Evolutionary conservation across 2,888 invertebrate species (phyloP), one percentile per base, ranked within the genome.

Genomic region (Unio delphinus): DNA sequence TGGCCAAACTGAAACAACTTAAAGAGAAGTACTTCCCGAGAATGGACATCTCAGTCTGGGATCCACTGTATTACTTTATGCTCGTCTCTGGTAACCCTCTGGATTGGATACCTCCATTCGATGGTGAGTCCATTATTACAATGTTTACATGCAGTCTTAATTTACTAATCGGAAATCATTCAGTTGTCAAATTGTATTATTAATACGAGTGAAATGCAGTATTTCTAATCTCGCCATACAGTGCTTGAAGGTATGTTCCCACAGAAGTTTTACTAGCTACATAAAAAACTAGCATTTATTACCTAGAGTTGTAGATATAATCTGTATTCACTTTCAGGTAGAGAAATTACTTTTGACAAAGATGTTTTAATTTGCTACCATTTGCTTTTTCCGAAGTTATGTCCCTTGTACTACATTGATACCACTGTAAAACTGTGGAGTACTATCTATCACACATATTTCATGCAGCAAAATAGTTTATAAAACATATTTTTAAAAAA

Each of bases 61-160:
- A 94, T 23, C 92, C 94, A 74, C 95, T 95, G 89, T 94, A 95
- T 86, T 93, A 94, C 80, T 93, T 95, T 83, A 93, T 94, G 78
- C 94, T 95, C 0, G 94, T 94, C 84, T 92, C 75, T 54, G 67
- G 64, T 68, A 70, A 71, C 28, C 93, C 85, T 94, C 94, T 96
- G 88, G 92, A 93, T 63, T 94, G 95, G 92, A 86, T 97, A 80
- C 97, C 97, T 61, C 96, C 97, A 15, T 97, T 96, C 89, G 93
- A 93, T 90, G 95, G 96, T 96, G 90, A 90, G 76, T 70, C 28
- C 45, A 45, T 45, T 45, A 45, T 45, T 45, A 45, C 11, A 45
- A 45, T 3, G 15, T 45, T 3, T 11, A 11, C 8, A 45, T 45
- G 15, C 45, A 45, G 45, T 45, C 45, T 45, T 45, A 45, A 0